Conservation (phyloP, 2,797 vertebrate genomes). For the Macropus fuliginosus region DNA sequence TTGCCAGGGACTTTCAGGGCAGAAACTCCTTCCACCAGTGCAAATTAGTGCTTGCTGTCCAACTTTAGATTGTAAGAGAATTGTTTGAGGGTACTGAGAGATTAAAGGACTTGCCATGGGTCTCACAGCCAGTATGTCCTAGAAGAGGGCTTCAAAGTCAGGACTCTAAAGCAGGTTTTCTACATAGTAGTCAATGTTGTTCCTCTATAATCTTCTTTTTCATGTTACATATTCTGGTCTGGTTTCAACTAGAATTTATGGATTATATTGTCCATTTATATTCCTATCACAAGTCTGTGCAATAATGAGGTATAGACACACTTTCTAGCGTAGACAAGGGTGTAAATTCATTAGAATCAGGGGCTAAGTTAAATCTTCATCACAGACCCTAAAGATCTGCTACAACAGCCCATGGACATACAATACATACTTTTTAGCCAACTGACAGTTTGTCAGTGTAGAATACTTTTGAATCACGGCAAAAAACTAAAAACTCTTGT, state of each 20-base stretch:
- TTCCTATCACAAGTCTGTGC: not conserved
- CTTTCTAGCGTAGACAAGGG: not conserved
- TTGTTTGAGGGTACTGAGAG: not conserved
- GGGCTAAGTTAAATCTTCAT: not conserved
- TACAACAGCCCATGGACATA: conserved; percentile 24
- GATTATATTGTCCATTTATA: conserved; percentile 6
- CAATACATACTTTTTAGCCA: conserved; percentile 3
- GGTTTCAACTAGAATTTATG: not conserved
- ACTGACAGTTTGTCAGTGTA: conserved; percentile 25
- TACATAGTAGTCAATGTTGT: not conserved
- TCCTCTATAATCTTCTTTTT: not conserved
- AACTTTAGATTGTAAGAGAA: not conserved
- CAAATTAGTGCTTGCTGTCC: not conserved
- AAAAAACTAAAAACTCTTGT: not conserved
- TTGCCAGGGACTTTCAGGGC: not conserved
- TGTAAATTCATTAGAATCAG: not conserved
- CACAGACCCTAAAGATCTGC: not conserved
- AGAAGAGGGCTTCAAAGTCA: not conserved
- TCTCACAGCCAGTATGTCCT: not conserved
- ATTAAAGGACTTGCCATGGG: not conserved
- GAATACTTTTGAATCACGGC: not conserved
- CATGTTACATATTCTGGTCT: not conserved
- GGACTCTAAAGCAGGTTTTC: not conserved
- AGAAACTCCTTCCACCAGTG: not conserved
- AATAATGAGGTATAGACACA: not conserved